Percentiles rank a stretch among this genome's conserved stretches.
Conservation (phyloP, 2,797 vertebrate species). For the Manis javanica region DNA sequence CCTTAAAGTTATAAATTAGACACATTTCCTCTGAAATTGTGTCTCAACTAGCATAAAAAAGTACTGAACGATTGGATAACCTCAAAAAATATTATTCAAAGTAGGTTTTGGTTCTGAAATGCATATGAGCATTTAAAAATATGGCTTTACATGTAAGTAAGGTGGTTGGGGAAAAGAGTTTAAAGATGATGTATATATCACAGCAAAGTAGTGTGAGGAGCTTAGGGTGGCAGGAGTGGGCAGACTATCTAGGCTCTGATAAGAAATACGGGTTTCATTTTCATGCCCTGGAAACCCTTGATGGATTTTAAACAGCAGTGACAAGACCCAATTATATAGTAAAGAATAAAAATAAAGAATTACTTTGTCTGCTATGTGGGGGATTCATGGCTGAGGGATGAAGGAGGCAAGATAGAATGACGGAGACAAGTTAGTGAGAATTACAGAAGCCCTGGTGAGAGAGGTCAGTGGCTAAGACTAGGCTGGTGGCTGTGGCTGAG, state of each 20-base stretch:
- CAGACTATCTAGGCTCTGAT: background rate
- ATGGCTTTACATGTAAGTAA: background rate
- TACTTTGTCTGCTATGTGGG: background rate
- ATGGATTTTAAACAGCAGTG: background rate
- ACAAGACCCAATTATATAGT: background rate
- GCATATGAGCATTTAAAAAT: background rate
- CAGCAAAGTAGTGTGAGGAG: background rate
- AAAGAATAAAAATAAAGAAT: background rate
- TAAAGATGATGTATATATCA: background rate
- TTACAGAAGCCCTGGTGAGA: background rate
- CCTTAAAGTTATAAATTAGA: background rate
- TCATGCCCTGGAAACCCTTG: background rate
- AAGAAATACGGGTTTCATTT: background rate
- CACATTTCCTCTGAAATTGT: background rate
- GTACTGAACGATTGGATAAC: background rate
- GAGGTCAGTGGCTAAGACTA: background rate
- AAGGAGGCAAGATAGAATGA: background rate
- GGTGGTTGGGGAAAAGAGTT: background rate
- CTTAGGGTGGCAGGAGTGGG: background rate
- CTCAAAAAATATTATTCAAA: background rate
- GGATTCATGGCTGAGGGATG: background rate
- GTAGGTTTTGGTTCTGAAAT: slow-evolving; percentile 25
- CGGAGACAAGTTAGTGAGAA: background rate
- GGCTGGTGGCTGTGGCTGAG: background rate
- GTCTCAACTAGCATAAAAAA: background rate